Percentiles rank a stretch among this genome's conserved stretches.
Evolutionary conservation across 2,113 vertebrate species (phyloP).

Genomic region (Toxotes jaculatrix): DNA sequence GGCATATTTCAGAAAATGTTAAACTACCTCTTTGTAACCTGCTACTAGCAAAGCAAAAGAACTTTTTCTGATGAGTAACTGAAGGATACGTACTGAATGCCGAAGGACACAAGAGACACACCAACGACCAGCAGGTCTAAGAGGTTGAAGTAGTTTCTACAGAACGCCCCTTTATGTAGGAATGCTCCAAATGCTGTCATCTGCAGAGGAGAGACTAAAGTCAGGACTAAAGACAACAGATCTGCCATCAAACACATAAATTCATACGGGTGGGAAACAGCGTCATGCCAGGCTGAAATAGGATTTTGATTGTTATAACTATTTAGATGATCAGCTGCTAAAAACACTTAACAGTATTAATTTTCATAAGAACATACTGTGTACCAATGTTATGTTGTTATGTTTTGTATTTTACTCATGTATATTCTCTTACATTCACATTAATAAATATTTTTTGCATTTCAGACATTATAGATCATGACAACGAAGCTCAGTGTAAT

Average conservation of each 20-base stretch:
- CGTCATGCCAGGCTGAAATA: neutral
- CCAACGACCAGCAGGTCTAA: slow-evolving; percentile 97
- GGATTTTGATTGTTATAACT: neutral
- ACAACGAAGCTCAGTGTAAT: neutral
- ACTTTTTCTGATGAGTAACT: too few relatives aligned
- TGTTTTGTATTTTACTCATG: neutral
- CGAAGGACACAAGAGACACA: slow-evolving; percentile 97
- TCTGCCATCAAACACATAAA: neutral
- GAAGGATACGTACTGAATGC: slow-evolving; percentile 92
- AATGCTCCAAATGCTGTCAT: slow-evolving; percentile 98
- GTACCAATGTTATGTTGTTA: neutral
- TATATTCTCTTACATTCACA: neutral
- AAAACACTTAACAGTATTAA: neutral
- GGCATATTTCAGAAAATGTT: too few relatives aligned
- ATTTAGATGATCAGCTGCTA: neutral
- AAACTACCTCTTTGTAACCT: neutral
- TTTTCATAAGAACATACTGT: neutral
- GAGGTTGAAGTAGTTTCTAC: slow-evolving; percentile 98
- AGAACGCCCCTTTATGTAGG: slow-evolving; percentile 98
- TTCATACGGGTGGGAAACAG: neutral
- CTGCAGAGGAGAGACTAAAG: slow-evolving; percentile 77
- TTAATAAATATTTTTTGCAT: neutral
- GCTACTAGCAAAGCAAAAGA: neutral
- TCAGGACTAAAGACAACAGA: slow-evolving; percentile 25
- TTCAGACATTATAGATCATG: neutral